phyloP scores from a whole-genome alignment of 2,113 vertebrate genomes.

The Nerophis ophidion region DNA sequence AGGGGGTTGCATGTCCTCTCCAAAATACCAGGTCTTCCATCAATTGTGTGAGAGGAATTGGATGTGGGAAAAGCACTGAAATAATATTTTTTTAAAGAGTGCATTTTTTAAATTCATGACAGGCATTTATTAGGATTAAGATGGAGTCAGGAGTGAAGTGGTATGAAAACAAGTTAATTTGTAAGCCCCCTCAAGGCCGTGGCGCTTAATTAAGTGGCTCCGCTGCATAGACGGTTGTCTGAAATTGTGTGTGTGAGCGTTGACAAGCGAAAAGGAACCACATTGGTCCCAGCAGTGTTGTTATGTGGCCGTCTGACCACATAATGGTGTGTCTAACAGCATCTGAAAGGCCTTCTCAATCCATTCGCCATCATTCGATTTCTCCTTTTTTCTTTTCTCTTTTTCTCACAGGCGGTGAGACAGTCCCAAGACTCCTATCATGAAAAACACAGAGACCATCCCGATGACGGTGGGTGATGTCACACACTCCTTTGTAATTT shows the following conservation, averaged over 20 bases:
- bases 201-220: conserved; percentile 58
- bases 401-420: conserved; percentile 77
- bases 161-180: conserved; percentile 61
- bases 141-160: conserved; percentile 28
- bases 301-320: conserved; percentile 25
- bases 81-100: conserved; percentile 6
- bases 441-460: conserved; percentile 91
- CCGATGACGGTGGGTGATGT: conserved; percentile 84
- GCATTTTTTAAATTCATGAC: background rate
- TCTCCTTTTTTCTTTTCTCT: background rate
- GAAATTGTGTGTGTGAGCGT: conserved; percentile 20
- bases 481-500: background rate
- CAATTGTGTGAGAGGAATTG: conserved; percentile 35
- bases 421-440: conserved; percentile 91
- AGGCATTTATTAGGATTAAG: conserved; percentile 23
- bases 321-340: conserved; percentile 21
- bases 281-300: conserved; percentile 30
- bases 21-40: conserved; percentile 34
- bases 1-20: conserved; percentile 44
- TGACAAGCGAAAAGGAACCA: conserved; percentile 26
- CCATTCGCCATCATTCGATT: conserved; percentile 31
- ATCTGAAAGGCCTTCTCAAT: conserved; percentile 29
- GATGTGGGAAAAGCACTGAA: conserved; percentile 20
- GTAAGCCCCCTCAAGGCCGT: conserved; percentile 57
- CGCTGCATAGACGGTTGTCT: conserved; percentile 26